Conservation (phyloP, 2,888 invertebrate genomes). For the Cerceris ruficornis region DNA sequence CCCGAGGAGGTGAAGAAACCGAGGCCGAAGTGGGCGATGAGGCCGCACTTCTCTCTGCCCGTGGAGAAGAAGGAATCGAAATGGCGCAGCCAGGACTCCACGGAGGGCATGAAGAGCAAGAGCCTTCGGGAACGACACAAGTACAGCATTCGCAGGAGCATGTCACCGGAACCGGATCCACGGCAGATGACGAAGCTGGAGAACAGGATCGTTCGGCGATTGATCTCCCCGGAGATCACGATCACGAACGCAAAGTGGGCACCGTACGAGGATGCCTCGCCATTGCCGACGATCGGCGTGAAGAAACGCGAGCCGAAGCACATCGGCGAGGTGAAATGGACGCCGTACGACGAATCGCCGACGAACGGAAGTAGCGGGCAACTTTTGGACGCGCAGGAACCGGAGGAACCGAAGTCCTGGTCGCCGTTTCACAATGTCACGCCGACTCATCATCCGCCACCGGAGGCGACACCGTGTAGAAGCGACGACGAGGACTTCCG, state of each 20-base stretch:
- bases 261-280: slow-evolving; percentile 78
- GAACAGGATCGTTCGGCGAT: slow-evolving; percentile 73
- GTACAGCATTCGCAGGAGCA: slow-evolving; percentile 77
- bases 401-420: slow-evolving; percentile 65
- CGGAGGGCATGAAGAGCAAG: slow-evolving; percentile 73
- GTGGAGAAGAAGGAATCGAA: slow-evolving; percentile 73
- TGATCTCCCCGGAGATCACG: slow-evolving; percentile 78
- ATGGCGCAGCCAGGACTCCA: slow-evolving; percentile 69
- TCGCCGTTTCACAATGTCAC: slow-evolving; percentile 76
- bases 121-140: slow-evolving; percentile 78
- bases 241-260: slow-evolving; percentile 77
- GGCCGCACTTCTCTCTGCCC: slow-evolving; percentile 78
- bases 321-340: slow-evolving; percentile 78
- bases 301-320: slow-evolving; percentile 76
- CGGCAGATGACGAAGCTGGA: slow-evolving; percentile 72
- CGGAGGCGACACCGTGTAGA: slow-evolving; percentile 63
- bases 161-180: slow-evolving; percentile 79
- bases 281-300: slow-evolving; percentile 76
- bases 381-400: slow-evolving; percentile 50
- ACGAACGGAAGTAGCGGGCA: slow-evolving; percentile 54
- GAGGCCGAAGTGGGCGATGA: slow-evolving; percentile 76
- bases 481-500: slow-evolving; percentile 75
- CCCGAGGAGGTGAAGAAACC: slow-evolving; percentile 68
- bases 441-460: slow-evolving; percentile 78
- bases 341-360: slow-evolving; percentile 74